These are phyloP conservation scores for Pogonophryne albipinna DNA, from an alignment of 2,797 vertebrate genomes.

Conservation along the genomic window DNA sequence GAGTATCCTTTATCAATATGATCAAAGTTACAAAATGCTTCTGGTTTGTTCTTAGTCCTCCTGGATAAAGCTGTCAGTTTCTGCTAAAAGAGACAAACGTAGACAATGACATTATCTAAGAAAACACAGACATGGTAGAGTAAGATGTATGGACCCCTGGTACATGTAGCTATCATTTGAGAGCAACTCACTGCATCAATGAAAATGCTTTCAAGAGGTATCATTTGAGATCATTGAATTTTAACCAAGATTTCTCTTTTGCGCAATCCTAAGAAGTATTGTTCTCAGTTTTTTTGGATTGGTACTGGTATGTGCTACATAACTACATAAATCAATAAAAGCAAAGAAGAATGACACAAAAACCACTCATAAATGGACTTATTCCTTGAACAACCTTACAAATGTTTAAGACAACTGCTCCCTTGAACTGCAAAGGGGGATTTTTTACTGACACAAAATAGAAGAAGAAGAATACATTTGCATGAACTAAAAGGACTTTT, in stretches of 20 bases:
- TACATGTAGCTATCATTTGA: background rate
- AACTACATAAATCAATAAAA: background rate
- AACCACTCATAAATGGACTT: background rate
- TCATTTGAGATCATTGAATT: conserved; percentile 1
- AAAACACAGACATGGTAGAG: background rate
- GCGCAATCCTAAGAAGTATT: background rate
- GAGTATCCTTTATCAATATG: background rate
- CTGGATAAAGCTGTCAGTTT: conserved; percentile 3
- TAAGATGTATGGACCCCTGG: background rate
- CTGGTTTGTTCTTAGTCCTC: background rate
- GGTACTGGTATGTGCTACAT: background rate
- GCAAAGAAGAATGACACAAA: background rate
- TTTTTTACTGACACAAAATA: too few relatives aligned
- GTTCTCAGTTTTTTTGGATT: background rate
- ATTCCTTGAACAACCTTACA: too few relatives aligned
- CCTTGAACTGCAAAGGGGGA: too few relatives aligned
- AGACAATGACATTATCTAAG: background rate
- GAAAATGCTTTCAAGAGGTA: background rate
- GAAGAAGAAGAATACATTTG: too few relatives aligned
- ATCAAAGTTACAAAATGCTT: background rate
- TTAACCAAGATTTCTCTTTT: background rate
- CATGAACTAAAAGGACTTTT: too few relatives aligned
- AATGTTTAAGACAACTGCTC: too few relatives aligned
- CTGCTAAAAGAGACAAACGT: background rate
- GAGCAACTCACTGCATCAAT: background rate